Evolutionary conservation across 2,888 invertebrate genomes (phyloP), one percentile per base, ranked within the genome.

Genomic region (Sesia bembeciformis): DNA sequence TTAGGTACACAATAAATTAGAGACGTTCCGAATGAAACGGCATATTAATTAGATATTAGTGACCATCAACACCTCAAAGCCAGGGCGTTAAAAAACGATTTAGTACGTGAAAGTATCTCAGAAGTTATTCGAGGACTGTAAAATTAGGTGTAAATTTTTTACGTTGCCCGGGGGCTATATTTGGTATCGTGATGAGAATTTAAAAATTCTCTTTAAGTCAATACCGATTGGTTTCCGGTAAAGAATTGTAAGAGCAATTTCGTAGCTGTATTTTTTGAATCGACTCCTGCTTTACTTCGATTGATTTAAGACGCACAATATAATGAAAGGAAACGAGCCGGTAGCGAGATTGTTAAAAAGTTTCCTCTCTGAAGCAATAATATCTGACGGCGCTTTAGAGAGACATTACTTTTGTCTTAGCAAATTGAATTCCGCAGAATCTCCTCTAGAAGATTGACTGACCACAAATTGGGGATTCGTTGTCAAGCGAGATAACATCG

Each of bases 31-130:
- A 78, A 82, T 77, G 68, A 76, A 84, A 81, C 79, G 79, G 85
- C 78, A 84, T 86, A 87, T 87, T 88, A 87, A 86, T 86, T 85
- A 81, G 82, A 79, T 76, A 88, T 87, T 86, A 85, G 78, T 79
- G 74, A 70, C 69, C 75, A 72, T 80, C 80, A 76, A 84, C 84
- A 84, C 81, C 78, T 78, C 62, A 57, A 57, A 63, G 65, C 70
- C 65, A 65, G 66, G 70, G 66, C 68, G 67, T 64, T 46, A 61
- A 62, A n/a, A 64, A 66, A 60, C 68, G 64, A 69, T 74, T 71
- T 62, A 68, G 67, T 67, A 69, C 71, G 71, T 70, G 69, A 74
- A 76, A 73, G 73, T 68, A 71, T 70, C 67, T 65, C 61, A 46
- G 67, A 70, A 69, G 69, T 69, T 69, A 68, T 74, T 74, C 56